Evolutionary conservation across 2,113 vertebrate species (phyloP), one percentile per base, ranked within the genome.

Genomic region (Marcusenius ussheri): DNA sequence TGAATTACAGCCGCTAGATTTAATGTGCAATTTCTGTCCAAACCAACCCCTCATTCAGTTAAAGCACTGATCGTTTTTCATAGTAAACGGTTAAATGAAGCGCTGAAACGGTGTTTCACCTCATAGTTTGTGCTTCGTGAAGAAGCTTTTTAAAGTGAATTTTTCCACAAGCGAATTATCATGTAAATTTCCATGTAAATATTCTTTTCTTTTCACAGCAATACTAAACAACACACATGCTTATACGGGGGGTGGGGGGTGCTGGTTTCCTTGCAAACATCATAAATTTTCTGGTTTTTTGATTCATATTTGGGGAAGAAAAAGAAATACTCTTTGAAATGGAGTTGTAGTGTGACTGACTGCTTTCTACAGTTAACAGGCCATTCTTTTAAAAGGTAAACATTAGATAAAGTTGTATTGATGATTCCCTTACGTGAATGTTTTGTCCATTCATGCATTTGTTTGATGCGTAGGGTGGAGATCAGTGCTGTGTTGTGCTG

Each of bases 91-190:
- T 62, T 74, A 45, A 58, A 88, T 19, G 2, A 53, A 88, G 80
- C 21, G 21, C 66, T 3, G 46, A 90, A 87, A 49, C 83, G 10
- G 27, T 83, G 24, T 47, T 84, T 46, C n/a, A 27, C 49, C 84
- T n/a, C 47, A 31, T 31, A 46, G 19, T 87, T 50, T 31, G 15
- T 66, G 39, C 62, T 89, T 89, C 56, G 13, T 90, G 15, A 51
- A 46, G 47, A 88, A 80, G 31, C 21, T 27, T 77, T 77, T 88
- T 77, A 46, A 31, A 49, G 62, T 90, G n/a, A 56, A 13, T 49
- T 58, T 87, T 80, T 88, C 87, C 87, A 83, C 6, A 88, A 49
- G 42, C 2, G 7, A 66, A 56, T 87, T 56, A 87, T 87, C 85
- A 53, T 53, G 24, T 31, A 19, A 42, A 49, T 31, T 53, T 87